Base-by-base conservation (phyloP, 2,113 vertebrate species). In the Rhinoderma darwinii region DNA sequence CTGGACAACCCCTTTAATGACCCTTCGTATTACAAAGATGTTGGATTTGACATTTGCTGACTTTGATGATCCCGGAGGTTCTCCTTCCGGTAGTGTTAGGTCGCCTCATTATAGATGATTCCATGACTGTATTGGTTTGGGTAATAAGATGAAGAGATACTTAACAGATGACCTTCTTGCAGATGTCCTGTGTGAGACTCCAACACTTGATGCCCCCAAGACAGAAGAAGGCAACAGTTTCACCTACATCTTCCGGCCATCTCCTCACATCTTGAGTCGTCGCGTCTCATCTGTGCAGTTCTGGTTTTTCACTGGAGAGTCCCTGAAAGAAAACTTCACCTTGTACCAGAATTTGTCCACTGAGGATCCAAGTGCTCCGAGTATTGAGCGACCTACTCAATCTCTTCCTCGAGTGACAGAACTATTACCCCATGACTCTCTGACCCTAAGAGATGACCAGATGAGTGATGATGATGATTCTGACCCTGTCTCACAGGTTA, bases 221-320 rank as follows among this genome's bases (percentile, higher is more conserved):
- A 59, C 84, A 74, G 89, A 82, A 59, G 70, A 27, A 22, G 50
- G 89, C 35, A 91, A 90, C 43, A 89, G 93, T 75, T 96, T 96
- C 90, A 96, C 95, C 0, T 97, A 96, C 30, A 87, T 96, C 81
- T 99, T 99, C 92, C 95, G 95, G 89, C 95, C 95, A 0, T 97
- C 97, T 0, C 51, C 90, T 0, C 92, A 95, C 89, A 91, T 59
- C 10, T 92, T 91, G 51, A 93, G 91, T 66, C 92, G 91, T 0
- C 22, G 73, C 1, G 92, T 97, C 91, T 96, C 94, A 0, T 96
- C 96, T 0, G 96, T 94, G 59, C 93, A 96, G 89, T 95, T 99
- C 89, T 99, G 97, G 97, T 97, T 99, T 91, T 95, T 95, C 80
- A 95, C 93, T 0, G 96, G 95, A 0, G 43, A 22, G 5, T 30